A percentile compares a stretch with the other conserved stretches of the same genome.
These are phyloP conservation scores for Papilio gigon DNA, from an alignment of 2,888 invertebrate species.

Conservation along the genomic window DNA sequence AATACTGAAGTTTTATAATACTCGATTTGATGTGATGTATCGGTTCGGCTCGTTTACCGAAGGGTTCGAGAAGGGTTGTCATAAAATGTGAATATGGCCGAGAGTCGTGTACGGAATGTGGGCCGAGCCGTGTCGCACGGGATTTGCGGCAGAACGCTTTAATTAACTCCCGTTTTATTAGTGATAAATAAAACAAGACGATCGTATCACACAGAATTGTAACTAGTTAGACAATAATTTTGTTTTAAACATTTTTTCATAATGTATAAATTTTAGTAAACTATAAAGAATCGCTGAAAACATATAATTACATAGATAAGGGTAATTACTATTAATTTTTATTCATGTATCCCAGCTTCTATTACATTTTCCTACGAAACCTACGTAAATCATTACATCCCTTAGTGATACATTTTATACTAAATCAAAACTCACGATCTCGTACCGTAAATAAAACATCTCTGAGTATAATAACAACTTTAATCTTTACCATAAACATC, in stretches of 20 bases:
- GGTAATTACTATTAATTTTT: too few relatives aligned
- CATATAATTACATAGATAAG: too few relatives aligned
- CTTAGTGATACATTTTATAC: background rate
- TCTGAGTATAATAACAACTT: background rate
- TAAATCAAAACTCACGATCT: background rate
- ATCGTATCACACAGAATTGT: background rate
- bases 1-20: conserved; percentile 17
- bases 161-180: conserved; percentile 32
- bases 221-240: background rate
- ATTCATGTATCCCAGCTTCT: too few relatives aligned
- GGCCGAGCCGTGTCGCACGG: conserved; percentile 25
- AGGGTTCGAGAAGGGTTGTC: conserved; percentile 34
- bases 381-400: too few relatives aligned
- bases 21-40: conserved; percentile 21
- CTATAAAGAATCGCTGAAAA: too few relatives aligned
- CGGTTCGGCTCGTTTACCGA: conserved; percentile 22
- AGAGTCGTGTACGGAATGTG: conserved; percentile 21
- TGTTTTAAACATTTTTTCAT: background rate
- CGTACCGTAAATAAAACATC: background rate
- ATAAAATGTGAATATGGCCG: conserved; percentile 30
- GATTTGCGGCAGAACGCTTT: conserved; percentile 34
- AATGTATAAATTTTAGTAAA: too few relatives aligned
- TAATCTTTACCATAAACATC: background rate
- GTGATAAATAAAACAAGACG: conserved; percentile 15
- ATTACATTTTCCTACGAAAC: too few relatives aligned